These are phyloP conservation scores for Dasyurus viverrinus DNA, from an alignment of 2,113 vertebrate species.

Conservation along the genomic window DNA sequence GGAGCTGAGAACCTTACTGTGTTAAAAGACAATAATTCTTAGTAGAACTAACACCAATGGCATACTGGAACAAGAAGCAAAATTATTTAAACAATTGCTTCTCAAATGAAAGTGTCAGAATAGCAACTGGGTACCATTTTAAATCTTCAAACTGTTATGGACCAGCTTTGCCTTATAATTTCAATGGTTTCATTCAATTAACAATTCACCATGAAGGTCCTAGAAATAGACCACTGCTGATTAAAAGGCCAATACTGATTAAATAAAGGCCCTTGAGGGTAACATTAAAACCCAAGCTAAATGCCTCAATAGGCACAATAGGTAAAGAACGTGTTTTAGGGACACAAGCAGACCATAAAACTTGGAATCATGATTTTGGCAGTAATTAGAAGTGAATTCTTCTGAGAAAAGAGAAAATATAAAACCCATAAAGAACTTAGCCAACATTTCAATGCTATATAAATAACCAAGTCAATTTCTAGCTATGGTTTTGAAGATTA, in stretches of 20 bases:
- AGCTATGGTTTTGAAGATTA: conserved; percentile 35
- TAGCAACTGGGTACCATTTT: conserved; percentile 56
- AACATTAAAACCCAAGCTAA: conserved; percentile 68
- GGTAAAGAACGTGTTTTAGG: conserved; percentile 53
- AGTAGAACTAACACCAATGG: conserved; percentile 69
- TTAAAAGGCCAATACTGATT: conserved; percentile 72
- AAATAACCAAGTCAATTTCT: conserved; percentile 25
- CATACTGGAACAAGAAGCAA: conserved; percentile 64
- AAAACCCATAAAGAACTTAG: conserved; percentile 20
- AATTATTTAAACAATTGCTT: conserved; percentile 59
- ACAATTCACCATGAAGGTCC: conserved; percentile 17
- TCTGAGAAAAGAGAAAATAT: conserved; percentile 33
- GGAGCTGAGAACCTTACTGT: conserved; percentile 65
- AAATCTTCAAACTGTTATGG: conserved; percentile 37
- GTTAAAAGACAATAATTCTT: conserved; percentile 76
- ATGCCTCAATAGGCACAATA: conserved; percentile 49
- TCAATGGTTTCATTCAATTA: conserved; percentile 71
- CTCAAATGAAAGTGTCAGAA: conserved; percentile 53
- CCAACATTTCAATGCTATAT: conserved; percentile 31
- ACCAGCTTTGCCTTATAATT: conserved; percentile 52
- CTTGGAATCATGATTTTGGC: conserved; percentile 32
- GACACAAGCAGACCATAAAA: conserved; percentile 36
- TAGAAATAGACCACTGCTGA: conserved; percentile 62
- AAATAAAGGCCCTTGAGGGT: conserved; percentile 72
- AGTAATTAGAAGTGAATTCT: conserved; percentile 36